Percentiles rank a stretch among this genome's conserved stretches.
Conservation (phyloP, 2,888 invertebrate genomes). For the Priocnemis perturbator region DNA sequence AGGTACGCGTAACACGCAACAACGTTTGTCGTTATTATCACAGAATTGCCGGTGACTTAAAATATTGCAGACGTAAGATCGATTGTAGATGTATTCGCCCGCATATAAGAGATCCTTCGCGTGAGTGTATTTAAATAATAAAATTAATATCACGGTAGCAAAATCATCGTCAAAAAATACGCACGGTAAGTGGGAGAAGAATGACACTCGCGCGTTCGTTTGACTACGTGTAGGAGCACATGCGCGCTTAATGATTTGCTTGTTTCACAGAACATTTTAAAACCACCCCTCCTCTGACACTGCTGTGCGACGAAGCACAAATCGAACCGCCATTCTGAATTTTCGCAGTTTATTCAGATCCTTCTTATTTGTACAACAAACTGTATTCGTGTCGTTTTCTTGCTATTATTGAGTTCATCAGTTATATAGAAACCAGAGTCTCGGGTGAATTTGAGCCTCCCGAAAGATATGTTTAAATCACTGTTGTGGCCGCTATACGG, state of each 20-base stretch:
- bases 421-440: conserved; percentile 23
- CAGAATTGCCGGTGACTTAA: conserved; percentile 37
- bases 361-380: conserved; percentile 18
- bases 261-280: background rate
- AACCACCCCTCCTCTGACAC: background rate
- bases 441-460: conserved; percentile 23
- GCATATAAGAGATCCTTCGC: background rate
- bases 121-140: conserved; percentile 21
- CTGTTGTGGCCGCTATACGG: conserved; percentile 23
- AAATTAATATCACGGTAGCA: conserved; percentile 25
- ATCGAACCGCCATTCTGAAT: too few relatives aligned
- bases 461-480: conserved; percentile 49
- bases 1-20: background rate
- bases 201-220: background rate
- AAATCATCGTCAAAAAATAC: conserved; percentile 39
- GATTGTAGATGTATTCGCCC: background rate
- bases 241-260: background rate
- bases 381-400: conserved; percentile 11
- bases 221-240: background rate
- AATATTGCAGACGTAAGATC: background rate
- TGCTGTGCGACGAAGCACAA: background rate
- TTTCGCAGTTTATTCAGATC: conserved; percentile 3
- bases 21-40: conserved; percentile 47
- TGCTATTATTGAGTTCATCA: background rate
- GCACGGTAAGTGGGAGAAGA: background rate